Percentiles rank a stretch among this genome's conserved stretches.
phyloP scores from a whole-genome alignment of 2,797 vertebrate species.

The Accipiter superciliosus region DNA sequence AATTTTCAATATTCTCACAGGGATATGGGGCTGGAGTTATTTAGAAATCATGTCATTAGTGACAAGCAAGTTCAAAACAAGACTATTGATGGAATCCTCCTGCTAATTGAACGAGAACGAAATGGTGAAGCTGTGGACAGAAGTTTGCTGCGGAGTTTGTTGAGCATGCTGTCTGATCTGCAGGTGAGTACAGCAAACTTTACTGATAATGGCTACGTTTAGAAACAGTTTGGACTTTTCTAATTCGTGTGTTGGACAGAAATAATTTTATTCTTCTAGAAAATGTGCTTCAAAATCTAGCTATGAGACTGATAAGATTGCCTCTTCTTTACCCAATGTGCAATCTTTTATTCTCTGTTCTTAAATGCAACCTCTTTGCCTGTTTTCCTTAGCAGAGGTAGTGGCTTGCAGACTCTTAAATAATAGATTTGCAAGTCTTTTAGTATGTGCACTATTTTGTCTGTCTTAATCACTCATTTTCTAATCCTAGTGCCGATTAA shows the following conservation, averaged over 20 bases:
- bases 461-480: background rate
- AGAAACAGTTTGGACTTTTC: background rate
- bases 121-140: slow-evolving; percentile 81
- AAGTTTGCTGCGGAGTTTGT: slow-evolving; percentile 78
- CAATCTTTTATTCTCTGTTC: background rate
- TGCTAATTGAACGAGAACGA: slow-evolving; percentile 76
- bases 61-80: slow-evolving; percentile 80
- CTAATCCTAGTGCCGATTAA: background rate
- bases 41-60: slow-evolving; percentile 78
- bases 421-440: background rate
- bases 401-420: background rate
- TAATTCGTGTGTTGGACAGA: accelerated
- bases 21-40: slow-evolving; percentile 84
- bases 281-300: background rate
- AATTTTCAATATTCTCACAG: slow-evolving; percentile 54
- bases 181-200: slow-evolving; percentile 64
- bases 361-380: background rate
- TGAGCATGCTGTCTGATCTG: slow-evolving; percentile 83
- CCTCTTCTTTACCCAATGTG: background rate
- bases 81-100: slow-evolving; percentile 80
- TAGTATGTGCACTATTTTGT: background rate
- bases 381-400: background rate
- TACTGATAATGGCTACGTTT: background rate
- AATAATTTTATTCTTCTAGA: background rate
- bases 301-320: background rate